phyloP scores from a whole-genome alignment of 2,113 vertebrate genomes.

The Misgurnus anguillicaudatus region DNA sequence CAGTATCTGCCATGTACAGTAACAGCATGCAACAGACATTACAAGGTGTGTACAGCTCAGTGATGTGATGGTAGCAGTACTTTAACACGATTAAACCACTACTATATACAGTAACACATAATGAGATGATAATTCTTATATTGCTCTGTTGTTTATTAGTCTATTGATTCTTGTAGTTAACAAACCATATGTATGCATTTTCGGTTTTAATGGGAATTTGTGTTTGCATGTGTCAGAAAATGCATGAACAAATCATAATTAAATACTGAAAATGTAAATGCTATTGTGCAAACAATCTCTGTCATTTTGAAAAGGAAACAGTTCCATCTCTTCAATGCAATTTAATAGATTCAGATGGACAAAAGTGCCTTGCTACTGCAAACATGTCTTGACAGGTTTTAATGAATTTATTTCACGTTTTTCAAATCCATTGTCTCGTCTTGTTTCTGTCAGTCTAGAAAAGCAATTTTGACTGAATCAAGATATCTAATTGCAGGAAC shows the following conservation, averaged over 20 bases:
- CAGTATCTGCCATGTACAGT: no score
- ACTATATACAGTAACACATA: no score
- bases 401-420: neutral
- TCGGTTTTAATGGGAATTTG: neutral
- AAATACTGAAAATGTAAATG: neutral
- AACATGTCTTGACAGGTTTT: neutral
- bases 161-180: neutral
- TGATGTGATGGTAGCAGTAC: no score
- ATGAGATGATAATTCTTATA: no score
- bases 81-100: no score
- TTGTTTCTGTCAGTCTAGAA: neutral
- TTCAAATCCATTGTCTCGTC: neutral
- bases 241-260: neutral
- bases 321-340: neutral
- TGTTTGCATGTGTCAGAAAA: neutral
- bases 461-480: neutral
- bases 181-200: neutral
- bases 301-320: no score
- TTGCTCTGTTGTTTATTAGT: no score
- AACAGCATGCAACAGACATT: no score
- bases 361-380: no score
- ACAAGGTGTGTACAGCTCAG: no score
- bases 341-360: neutral
- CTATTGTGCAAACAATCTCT: neutral
- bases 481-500: neutral